Evolutionary conservation across 2,113 vertebrate genomes (phyloP).

Genomic region (Panthera leo): DNA sequence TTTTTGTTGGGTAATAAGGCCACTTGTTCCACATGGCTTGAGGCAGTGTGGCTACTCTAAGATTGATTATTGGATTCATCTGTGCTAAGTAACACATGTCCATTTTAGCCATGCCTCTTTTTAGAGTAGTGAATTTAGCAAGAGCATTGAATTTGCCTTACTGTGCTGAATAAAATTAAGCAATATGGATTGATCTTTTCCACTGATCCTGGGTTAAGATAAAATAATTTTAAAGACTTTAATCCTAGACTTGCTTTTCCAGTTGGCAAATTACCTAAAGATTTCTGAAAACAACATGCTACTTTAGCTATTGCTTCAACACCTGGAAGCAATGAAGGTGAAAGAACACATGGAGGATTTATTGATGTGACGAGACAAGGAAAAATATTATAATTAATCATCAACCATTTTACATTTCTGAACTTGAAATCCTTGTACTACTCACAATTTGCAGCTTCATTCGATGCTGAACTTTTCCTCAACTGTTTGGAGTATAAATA

Average conservation of each 20-base stretch:
- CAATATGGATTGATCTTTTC: background rate
- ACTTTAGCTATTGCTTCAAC: background rate
- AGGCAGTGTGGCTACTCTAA: background rate
- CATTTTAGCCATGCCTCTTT: background rate
- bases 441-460: background rate
- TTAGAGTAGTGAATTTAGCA: background rate
- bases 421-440: background rate
- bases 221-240: slow-evolving; percentile 33
- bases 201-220: background rate
- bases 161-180: background rate
- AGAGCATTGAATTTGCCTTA: background rate
- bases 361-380: background rate
- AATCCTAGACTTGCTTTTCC: slow-evolving; percentile 8
- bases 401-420: background rate
- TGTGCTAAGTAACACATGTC: background rate
- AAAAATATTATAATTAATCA: background rate
- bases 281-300: background rate
- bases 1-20: background rate
- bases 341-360: background rate
- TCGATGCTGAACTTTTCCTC: background rate
- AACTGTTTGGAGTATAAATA: background rate
- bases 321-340: background rate
- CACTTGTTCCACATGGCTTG: background rate
- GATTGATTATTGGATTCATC: background rate
- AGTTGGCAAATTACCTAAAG: background rate